Evolutionary conservation across 2,797 vertebrate genomes (phyloP).

Genomic region (Tapera naevia): DNA sequence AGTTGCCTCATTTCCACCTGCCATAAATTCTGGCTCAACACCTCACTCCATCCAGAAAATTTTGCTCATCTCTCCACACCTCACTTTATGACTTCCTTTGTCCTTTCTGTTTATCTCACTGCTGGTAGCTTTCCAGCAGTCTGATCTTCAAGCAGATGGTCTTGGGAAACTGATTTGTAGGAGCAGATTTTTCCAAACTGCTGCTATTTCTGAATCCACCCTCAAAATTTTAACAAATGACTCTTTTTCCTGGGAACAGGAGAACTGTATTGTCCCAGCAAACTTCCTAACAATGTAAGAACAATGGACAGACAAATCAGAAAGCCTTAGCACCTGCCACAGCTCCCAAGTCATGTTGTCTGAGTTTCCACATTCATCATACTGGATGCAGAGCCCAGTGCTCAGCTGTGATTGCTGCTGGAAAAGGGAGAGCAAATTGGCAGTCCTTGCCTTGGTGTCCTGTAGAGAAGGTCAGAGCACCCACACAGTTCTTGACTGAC

Average conservation of each 20-base stretch:
- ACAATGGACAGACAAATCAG: background rate
- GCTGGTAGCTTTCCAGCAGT: constrained; percentile 40
- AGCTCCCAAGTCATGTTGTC: background rate
- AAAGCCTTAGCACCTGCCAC: background rate
- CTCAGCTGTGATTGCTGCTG: background rate
- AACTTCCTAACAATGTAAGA: background rate
- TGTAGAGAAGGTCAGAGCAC: background rate
- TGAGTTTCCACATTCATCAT: background rate
- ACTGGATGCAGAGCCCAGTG: background rate
- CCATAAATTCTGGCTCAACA: background rate
- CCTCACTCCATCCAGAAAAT: background rate
- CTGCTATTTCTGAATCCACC: constrained; percentile 11
- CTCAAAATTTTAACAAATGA: background rate
- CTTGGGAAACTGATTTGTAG: background rate
- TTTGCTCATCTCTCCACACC: background rate
- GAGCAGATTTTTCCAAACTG: background rate
- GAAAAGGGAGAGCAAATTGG: background rate
- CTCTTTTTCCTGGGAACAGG: background rate
- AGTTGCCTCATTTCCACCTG: constrained; percentile 29
- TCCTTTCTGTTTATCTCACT: background rate
- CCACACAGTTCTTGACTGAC: background rate
- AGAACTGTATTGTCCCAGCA: background rate
- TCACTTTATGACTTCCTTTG: background rate
- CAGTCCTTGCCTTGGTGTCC: background rate
- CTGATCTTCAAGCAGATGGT: constrained; percentile 39